phyloP scores from a whole-genome alignment of 2,113 vertebrate species.

The Phrynosoma platyrhinos region DNA sequence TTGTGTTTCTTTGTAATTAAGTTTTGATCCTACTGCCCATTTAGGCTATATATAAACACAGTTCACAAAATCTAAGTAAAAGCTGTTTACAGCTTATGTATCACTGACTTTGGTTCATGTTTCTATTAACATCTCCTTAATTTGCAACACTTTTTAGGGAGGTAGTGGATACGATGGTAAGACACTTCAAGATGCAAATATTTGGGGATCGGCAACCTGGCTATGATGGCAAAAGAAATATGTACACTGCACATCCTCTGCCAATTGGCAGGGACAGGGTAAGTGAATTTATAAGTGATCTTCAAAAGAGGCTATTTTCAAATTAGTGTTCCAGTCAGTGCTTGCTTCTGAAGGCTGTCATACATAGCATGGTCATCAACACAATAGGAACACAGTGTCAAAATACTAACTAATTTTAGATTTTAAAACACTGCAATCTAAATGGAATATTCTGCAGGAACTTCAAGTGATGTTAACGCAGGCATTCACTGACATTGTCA shows the following conservation, averaged over 20 bases:
- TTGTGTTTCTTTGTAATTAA: constrained; percentile 7
- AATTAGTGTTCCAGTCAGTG: not conserved
- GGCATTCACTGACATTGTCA: not conserved
- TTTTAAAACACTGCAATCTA: not conserved
- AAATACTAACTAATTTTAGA: not conserved
- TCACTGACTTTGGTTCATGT: constrained; percentile 34
- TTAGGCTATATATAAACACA: not conserved
- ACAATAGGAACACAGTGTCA: not conserved
- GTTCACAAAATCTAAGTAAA: not conserved
- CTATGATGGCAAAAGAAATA: constrained; percentile 97
- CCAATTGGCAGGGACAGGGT: constrained; percentile 96
- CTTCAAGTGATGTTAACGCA: not conserved
- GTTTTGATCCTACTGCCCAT: not conserved
- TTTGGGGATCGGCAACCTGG: constrained; percentile 98
- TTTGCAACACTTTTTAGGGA: constrained; percentile 81
- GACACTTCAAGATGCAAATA: constrained; percentile 99
- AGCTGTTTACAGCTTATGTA: not conserved
- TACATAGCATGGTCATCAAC: not conserved
- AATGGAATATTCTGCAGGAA: not conserved
- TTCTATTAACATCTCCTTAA: constrained; percentile 35
- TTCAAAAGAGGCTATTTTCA: not conserved
- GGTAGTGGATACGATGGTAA: constrained; percentile 98
- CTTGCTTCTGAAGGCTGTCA: not conserved
- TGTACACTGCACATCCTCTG: constrained; percentile 96
- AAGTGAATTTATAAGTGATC: constrained; percentile 49